Percentiles rank a stretch among this genome's conserved stretches.
These are phyloP conservation scores for Phocides pigmalion DNA, from an alignment of 1,140 invertebrate species.

Conservation along the genomic window DNA sequence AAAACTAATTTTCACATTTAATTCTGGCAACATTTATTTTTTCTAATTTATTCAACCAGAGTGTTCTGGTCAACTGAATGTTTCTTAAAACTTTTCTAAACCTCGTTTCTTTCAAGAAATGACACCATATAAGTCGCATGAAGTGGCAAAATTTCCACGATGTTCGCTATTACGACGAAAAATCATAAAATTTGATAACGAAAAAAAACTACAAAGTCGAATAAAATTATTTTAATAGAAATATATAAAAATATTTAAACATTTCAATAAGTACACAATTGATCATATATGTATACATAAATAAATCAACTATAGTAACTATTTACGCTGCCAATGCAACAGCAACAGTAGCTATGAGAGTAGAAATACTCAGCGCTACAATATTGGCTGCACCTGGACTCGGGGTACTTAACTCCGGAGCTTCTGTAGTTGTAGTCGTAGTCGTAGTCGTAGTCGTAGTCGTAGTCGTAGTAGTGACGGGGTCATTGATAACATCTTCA, in stretches of 20 bases:
- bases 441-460: neutral
- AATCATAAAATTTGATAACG: too few relatives aligned
- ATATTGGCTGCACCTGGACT: conserved; percentile 51
- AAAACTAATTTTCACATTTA: too few relatives aligned
- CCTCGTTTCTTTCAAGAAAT: too few relatives aligned
- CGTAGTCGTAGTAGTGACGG: neutral
- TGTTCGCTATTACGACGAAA: too few relatives aligned
- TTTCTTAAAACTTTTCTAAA: too few relatives aligned
- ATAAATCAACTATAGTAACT: neutral
- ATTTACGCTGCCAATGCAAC: conserved; percentile 46
- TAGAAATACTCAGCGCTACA: conserved; percentile 47
- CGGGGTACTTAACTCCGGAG: neutral
- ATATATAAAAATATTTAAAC: neutral
- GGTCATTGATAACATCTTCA: conserved; percentile 49
- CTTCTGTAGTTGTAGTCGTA: neutral
- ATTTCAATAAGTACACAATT: neutral
- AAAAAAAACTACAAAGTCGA: too few relatives aligned
- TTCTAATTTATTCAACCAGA: too few relatives aligned
- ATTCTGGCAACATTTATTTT: too few relatives aligned
- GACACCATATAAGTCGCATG: too few relatives aligned
- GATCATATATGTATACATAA: conserved; percentile 1
- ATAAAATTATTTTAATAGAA: neutral
- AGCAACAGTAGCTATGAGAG: conserved; percentile 45
- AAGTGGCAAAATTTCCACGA: too few relatives aligned
- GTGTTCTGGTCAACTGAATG: too few relatives aligned